Evolutionary conservation across 30 jellyfish, hydroid and myxozoan genomes (phyloP).

Genomic region (Sanderia malayensis): DNA sequence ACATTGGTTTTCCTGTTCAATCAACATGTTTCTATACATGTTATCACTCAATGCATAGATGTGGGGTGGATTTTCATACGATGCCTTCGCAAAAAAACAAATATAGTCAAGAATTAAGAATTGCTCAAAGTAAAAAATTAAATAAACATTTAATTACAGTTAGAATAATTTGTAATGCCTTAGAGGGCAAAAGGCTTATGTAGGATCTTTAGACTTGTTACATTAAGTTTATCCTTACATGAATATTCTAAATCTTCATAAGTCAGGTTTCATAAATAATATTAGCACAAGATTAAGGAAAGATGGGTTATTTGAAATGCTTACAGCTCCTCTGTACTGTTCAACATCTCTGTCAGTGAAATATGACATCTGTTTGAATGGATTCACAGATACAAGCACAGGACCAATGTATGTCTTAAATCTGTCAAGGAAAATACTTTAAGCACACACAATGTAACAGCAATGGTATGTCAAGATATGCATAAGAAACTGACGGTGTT

Average conservation of each 20-base stretch:
- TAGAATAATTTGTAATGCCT: too few species aligned
- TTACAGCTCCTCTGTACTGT: constrained; percentile 95
- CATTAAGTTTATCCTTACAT: too few species aligned
- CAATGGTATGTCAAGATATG: neutral
- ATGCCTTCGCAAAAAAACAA: constrained; percentile 59
- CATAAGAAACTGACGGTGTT: too few species aligned
- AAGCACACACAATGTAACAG: neutral
- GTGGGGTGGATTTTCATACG: constrained; percentile 99
- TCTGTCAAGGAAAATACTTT: constrained; percentile 5
- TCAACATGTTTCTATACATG: constrained; percentile 90
- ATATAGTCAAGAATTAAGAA: too few species aligned
- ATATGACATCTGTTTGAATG: constrained; percentile 94
- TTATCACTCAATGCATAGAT: constrained; percentile 91
- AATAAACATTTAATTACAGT: too few species aligned
- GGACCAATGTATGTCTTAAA: constrained; percentile 98
- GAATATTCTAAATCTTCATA: too few species aligned
- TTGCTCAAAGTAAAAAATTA: too few species aligned
- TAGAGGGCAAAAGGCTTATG: too few species aligned
- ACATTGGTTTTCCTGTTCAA: constrained; percentile 96
- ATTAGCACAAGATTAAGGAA: too few species aligned
- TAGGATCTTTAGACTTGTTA: too few species aligned
- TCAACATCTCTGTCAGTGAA: constrained; percentile 97
- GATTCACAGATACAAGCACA: constrained; percentile 98
- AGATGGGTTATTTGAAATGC: too few species aligned
- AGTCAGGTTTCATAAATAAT: too few species aligned